Evolutionary conservation across 2,888 invertebrate genomes (phyloP).

Genomic region (Epsilonema sp.): DNA sequence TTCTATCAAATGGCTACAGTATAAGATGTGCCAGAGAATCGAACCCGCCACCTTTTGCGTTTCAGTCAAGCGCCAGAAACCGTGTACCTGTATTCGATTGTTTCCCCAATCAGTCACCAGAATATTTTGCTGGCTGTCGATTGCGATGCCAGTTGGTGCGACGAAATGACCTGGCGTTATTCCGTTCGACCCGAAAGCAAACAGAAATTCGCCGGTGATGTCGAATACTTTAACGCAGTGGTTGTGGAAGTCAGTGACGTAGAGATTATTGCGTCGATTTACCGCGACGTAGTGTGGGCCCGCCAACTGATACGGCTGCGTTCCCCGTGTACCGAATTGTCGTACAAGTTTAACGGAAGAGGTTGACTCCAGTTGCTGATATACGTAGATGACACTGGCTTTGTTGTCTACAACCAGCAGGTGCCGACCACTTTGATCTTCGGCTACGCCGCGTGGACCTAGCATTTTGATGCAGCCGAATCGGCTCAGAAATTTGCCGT

Average conservation of each 20-base stretch:
- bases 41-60: too few relatives aligned
- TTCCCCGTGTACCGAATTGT: constrained; percentile 31
- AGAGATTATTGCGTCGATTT: constrained; percentile 33
- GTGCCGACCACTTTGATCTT: too few relatives aligned
- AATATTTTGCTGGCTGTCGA: constrained; percentile 36
- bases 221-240: constrained; percentile 38
- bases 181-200: constrained; percentile 38
- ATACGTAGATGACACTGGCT: constrained; percentile 35
- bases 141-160: constrained; percentile 39
- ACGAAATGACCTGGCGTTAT: constrained; percentile 39
- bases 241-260: constrained; percentile 39
- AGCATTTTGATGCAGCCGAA: constrained; percentile 28
- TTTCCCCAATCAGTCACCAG: constrained; percentile 41
- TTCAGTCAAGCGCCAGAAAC: too few relatives aligned
- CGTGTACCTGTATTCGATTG: too few relatives aligned
- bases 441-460: too few relatives aligned
- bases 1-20: too few relatives aligned
- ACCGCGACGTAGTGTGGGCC: constrained; percentile 40
- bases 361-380: constrained; percentile 34
- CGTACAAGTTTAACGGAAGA: constrained; percentile 35
- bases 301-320: constrained; percentile 36
- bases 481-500: constrained; percentile 36
- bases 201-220: constrained; percentile 34
- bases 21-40: too few relatives aligned
- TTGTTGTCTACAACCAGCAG: constrained; percentile 37